Evolutionary conservation across 2,797 vertebrate species (phyloP), one percentile per base, ranked within the genome.

Genomic region (Nannoperca obscura): DNA sequence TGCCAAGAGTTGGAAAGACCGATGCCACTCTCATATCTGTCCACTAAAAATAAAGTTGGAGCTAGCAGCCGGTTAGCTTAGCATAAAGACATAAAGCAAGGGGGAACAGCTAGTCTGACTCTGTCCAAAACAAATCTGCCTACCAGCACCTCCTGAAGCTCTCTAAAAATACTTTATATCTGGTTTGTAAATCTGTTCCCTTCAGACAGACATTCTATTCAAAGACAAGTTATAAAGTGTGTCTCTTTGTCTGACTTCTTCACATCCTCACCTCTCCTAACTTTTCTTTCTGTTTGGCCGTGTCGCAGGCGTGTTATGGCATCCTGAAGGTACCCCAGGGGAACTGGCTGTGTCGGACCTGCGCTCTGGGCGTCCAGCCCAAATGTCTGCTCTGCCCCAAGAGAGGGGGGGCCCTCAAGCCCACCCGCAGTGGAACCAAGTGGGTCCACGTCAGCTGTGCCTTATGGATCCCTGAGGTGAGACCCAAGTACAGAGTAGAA

Each of bases 381-480:
- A 98, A 98, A 92, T 99, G 97, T 95, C 95, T 99, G 80, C 97
- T 99, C 74, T 99, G 97, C 88, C 98, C 98, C 72, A 98, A 97
- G 93, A 95, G 97, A 88, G 97, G 97, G 11, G 98, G 97, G 71
- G 98, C 97, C 30, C 94, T 99, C 87, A 99, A 99, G 84, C 97
- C 98, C 85, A 99, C 98, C 63, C 96, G 97, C 73, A 99, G 97
- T 82, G 98, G 97, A 91, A 99, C 97, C 8, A 98, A 98, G 89
- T 99, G 98, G 98, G 96, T 99, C 94, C 98, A 99, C 49, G 98
- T 99, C 93, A 99, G 98, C 96, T 99, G 98, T 94, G 98, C 98
- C 95, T 97, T 99, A 96, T 99, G 97, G 98, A 98, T 99, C 92
- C 98, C 98, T 42, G 98, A 99, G 96, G 98, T 99, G 92, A 93